Evolutionary conservation across 1,140 invertebrate species (phyloP).

Genomic region (Pogonognathellus flavescens): DNA sequence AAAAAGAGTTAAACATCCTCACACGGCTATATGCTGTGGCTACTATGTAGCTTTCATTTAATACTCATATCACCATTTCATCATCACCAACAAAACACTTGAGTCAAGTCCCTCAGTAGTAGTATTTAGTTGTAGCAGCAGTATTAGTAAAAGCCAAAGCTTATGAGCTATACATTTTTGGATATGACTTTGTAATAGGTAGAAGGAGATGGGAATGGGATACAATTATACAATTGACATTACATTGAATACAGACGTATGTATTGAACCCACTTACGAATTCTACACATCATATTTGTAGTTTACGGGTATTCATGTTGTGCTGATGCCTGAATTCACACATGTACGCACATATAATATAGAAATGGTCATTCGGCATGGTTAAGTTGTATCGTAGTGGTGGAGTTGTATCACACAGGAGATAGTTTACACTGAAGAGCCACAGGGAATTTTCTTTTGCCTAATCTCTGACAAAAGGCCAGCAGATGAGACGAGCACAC

Average conservation of each 20-base stretch:
- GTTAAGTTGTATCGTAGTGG: no score
- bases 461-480: conserved; percentile 47
- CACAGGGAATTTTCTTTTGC: conserved; percentile 34
- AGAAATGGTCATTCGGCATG: no score
- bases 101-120: not conserved
- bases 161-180: not conserved
- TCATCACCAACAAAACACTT: not conserved
- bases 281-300: not conserved
- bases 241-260: not conserved
- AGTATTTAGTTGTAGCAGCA: not conserved
- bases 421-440: not conserved
- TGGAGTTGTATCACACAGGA: not conserved
- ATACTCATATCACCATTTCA: not conserved
- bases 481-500: conserved; percentile 10
- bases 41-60: not conserved
- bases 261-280: no score
- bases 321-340: not conserved
- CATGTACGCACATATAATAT: no score
- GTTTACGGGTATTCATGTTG: not conserved
- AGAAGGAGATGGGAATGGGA: not conserved
- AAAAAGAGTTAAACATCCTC: conserved; percentile 5
- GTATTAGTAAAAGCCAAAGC: not conserved
- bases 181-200: not conserved
- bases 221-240: conserved; percentile 3
- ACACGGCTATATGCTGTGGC: not conserved